phyloP scores from a whole-genome alignment of 1,140 invertebrate species.

The Aphelinus atriplicis region DNA sequence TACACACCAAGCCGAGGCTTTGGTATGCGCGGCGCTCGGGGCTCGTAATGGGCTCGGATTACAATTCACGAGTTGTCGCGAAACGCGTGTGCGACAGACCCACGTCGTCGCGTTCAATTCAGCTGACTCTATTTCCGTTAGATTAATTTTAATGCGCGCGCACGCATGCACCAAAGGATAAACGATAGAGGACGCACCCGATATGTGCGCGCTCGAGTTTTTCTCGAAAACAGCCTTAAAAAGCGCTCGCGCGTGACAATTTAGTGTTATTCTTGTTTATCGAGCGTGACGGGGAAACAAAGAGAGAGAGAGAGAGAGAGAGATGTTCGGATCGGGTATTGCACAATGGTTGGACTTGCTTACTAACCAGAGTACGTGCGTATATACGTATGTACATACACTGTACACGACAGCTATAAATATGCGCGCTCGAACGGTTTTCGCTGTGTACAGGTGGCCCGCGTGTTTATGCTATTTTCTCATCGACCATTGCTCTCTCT shows the following conservation, averaged over 20 bases:
- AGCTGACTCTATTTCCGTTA: too few species aligned
- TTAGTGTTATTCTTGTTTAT: too few species aligned
- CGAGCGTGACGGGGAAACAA: too few species aligned
- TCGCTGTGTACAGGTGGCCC: background rate
- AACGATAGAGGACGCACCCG: too few species aligned
- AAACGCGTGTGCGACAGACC: conserved; percentile 12
- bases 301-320: background rate
- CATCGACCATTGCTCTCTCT: conserved; percentile 9
- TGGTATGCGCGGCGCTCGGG: background rate
- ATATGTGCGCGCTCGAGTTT: too few species aligned
- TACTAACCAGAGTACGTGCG: background rate
- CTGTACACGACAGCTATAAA: background rate
- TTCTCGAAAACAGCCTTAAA: too few species aligned
- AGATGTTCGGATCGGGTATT: background rate
- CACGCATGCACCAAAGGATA: too few species aligned
- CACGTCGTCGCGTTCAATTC: too few species aligned
- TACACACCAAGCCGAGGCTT: background rate
- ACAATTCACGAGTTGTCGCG: background rate
- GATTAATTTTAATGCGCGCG: too few species aligned
- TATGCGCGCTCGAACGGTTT: too few species aligned
- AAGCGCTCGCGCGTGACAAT: too few species aligned
- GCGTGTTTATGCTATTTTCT: conserved; percentile 3
- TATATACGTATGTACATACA: conserved; percentile 27
- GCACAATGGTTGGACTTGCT: background rate
- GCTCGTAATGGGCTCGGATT: conserved; percentile 10